Base-by-base conservation (phyloP, 2,113 vertebrate species). In the Empidonax alnorum region DNA sequence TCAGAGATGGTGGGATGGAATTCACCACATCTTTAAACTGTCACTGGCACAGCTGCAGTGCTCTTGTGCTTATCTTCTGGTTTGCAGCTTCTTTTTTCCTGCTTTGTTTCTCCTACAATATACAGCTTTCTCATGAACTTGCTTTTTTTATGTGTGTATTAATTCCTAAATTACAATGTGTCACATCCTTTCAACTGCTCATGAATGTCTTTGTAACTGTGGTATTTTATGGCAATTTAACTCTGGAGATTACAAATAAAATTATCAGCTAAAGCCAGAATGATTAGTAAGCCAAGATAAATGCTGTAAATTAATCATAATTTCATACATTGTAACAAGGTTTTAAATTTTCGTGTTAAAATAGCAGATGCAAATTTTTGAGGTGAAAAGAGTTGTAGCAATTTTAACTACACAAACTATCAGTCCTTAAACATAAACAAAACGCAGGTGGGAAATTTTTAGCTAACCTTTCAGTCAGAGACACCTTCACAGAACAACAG, bases 161-260 rank as follows among this genome's bases (percentile, higher is more conserved):
- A 97, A 97, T 96, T 97, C 74, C 91, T 93, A 94, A 97, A 95
- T 97, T 89, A 93, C 84, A 84, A 82, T 68, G 87, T 95, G 95
- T 95, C 95, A 89, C 53, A 92, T 96, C 94, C 89, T 94, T 92
- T 94, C 96, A 95, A 92, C 91, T 93, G 84, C 77, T 97, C 62
- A n/a, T 84, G 58, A 89, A 91, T 93, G 80, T 91, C 91, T 97
- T 94, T 89, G 81, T 97, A 91, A 93, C 87, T 91, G 27, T 79
- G 89, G 82, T 94, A 91, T 97, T 96, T 96, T 95, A 96, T 93
- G 95, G 94, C 91, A 96, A 82, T 97, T 96, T 96, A 94, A 94
- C 84, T 93, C 47, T 87, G 94, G 93, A 95, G 87, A 95, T 95
- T 95, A 96, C 93, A 97, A 97, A 96, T 91, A 94, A 94, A 95